Base-by-base conservation (phyloP, 2,888 invertebrate genomes). In the Galerucella pusilla region DNA sequence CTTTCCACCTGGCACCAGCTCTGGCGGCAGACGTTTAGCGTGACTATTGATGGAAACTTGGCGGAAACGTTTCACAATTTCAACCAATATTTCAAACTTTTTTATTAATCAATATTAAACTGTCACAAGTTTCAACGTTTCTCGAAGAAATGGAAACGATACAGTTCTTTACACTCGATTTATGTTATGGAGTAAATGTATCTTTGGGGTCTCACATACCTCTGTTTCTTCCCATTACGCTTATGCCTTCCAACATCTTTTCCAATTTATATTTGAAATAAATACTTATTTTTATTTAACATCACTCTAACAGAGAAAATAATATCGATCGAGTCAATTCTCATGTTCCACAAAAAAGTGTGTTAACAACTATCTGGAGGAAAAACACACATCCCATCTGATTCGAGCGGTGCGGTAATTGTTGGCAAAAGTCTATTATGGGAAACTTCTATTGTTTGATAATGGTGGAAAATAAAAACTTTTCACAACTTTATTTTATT, bases 401-500 rank as follows among this genome's bases (percentile, higher is more conserved):
- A 71, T 66, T 74, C 59, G 61, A 76, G 70, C 75, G 76, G 60
- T 74, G 46, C 72, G 74, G 69, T 63, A 71, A 71, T 69, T 76
- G 73, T 76, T 71, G 46, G 67, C 59, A 75, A 71, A n/a, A 74
- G 75, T 79, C 79, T 75, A 77, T 77, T 77, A 74, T 75, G 74
- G 75, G 73, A 76, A 75, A 72, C 73, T 75, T 71, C 64, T 63
- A 77, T 79, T 79, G 79, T 78, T 73, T 75, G 73, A 67, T 77
- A 79, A 79, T 76, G 77, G 77, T 74, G 68, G 67, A 71, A 77
- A 79, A 79, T 73, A 79, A 77, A 77, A 76, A 71, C 73, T 76
- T 70, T 69, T 65, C 59, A 57, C 20, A 64, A 71, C 64, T 59
- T 71, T 65, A 65, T 71, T 71, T 20, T 45, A 71, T 71, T 65